A percentile compares a stretch with the other conserved stretches of the same genome.
These are phyloP conservation scores for Orthonevra nobilis DNA, from an alignment of 2,888 invertebrate genomes.

Conservation along the genomic window DNA sequence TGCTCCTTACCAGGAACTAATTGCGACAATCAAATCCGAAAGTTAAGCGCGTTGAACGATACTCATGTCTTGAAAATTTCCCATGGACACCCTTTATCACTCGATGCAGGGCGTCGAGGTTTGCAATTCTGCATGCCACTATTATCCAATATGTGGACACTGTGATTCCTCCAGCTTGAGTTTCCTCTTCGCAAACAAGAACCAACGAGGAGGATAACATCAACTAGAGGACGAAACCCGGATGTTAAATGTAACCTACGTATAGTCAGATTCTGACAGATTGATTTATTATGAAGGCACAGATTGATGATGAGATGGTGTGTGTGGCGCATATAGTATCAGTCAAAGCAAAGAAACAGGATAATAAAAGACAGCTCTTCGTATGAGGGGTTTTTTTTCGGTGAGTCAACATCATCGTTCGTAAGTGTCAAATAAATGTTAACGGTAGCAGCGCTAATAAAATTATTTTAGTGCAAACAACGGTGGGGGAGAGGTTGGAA, in stretches of 20 bases:
- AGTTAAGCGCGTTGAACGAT: too few relatives aligned
- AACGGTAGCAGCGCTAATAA: slow-evolving; percentile 48
- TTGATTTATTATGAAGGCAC: slow-evolving; percentile 58
- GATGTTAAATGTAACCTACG: slow-evolving; percentile 53
- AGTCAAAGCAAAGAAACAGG: slow-evolving; percentile 41
- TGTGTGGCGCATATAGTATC: slow-evolving; percentile 48
- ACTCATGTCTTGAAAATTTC: too few relatives aligned
- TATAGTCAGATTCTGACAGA: slow-evolving; percentile 64
- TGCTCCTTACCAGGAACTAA: too few relatives aligned
- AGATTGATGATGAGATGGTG: slow-evolving; percentile 65
- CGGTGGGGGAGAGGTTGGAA: not conserved
- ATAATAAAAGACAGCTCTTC: slow-evolving; percentile 57
- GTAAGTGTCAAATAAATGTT: slow-evolving; percentile 61
- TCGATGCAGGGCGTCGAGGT: too few relatives aligned
- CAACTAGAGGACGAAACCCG: slow-evolving; percentile 17
- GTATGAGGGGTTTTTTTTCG: slow-evolving; percentile 15
- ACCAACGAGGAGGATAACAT: not conserved
- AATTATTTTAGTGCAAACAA: slow-evolving; percentile 51
- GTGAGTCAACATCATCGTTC: slow-evolving; percentile 52
- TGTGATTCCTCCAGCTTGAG: slow-evolving; percentile 17
- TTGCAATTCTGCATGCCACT: too few relatives aligned
- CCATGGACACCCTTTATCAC: too few relatives aligned
- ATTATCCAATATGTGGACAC: slow-evolving; percentile 17
- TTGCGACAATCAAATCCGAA: too few relatives aligned
- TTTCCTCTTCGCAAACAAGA: slow-evolving; percentile 1